phyloP scores from a whole-genome alignment of 2,797 vertebrate species.

The Platalea minor region DNA sequence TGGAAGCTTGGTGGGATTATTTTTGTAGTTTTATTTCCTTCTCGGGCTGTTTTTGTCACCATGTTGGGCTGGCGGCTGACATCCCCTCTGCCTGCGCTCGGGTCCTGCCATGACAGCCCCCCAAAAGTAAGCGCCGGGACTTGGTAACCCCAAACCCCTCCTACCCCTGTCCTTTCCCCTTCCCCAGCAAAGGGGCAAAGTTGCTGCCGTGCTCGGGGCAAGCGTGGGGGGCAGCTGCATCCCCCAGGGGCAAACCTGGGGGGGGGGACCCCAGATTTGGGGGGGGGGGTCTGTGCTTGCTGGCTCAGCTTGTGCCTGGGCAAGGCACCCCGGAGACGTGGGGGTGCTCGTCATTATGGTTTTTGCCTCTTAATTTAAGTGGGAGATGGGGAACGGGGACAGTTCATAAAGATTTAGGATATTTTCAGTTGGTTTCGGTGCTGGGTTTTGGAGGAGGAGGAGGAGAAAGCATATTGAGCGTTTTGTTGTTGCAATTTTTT shows the following conservation, averaged over 20 bases:
- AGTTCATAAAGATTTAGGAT: not conserved
- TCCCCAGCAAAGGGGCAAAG: not conserved
- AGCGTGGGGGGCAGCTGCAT: accelerated
- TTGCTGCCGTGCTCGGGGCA: not conserved
- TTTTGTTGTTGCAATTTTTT: not conserved
- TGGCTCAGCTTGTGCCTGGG: accelerated
- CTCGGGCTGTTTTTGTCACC: not conserved
- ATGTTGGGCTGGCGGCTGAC: not conserved
- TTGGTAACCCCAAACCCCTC: not conserved
- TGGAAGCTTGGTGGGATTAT: not conserved
- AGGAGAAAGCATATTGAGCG: not conserved
- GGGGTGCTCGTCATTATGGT: accelerated
- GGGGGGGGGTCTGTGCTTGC: not conserved
- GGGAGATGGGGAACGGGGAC: not conserved
- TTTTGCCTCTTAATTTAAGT: not conserved
- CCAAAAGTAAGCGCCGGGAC: accelerated
- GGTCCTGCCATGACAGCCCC: not conserved
- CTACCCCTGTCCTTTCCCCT: not conserved
- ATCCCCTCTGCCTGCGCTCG: not conserved
- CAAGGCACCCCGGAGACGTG: accelerated
- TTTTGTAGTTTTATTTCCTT: not conserved
- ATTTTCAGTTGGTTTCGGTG: not conserved
- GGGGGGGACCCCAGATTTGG: not conserved
- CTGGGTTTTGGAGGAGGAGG: not conserved
- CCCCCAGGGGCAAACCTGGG: accelerated